Conservation (phyloP, 2,797 vertebrate species). For the Myotis planiceps region DNA sequence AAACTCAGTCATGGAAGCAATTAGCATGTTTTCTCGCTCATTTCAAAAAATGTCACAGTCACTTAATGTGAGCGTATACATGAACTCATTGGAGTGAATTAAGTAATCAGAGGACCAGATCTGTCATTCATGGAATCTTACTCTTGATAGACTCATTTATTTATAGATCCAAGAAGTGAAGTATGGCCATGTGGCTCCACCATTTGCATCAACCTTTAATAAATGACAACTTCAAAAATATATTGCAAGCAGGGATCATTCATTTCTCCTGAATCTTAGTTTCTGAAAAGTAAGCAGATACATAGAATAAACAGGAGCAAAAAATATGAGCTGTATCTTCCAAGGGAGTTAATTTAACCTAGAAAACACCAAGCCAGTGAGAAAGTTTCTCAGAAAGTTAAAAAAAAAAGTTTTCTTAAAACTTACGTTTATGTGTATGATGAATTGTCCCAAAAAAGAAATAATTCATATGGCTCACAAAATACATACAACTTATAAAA, state of each 20-base stretch:
- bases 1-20: conserved; percentile 20
- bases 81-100: neutral
- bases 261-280: neutral
- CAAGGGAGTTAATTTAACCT: conserved; percentile 20
- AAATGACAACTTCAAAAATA: conserved; percentile 39
- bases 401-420: neutral
- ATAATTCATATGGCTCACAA: neutral
- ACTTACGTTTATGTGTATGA: neutral
- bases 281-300: conserved; percentile 36
- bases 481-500: neutral
- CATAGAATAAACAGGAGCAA: neutral
- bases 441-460: neutral
- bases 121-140: neutral
- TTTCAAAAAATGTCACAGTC: conserved; percentile 3
- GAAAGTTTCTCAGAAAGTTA: neutral
- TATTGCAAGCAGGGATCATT: neutral
- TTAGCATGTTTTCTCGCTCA: neutral
- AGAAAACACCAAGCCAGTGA: conserved; percentile 38
- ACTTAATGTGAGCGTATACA: conserved; percentile 36
- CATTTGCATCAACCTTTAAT: neutral
- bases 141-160: conserved; percentile 29
- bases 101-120: conserved; percentile 34
- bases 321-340: neutral
- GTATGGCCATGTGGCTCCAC: neutral
- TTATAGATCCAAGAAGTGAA: neutral